A percentile compares a stretch with the other conserved stretches of the same genome.
Evolutionary conservation across 2,113 vertebrate species (phyloP).

Genomic region (Psilopsiagon aymara): DNA sequence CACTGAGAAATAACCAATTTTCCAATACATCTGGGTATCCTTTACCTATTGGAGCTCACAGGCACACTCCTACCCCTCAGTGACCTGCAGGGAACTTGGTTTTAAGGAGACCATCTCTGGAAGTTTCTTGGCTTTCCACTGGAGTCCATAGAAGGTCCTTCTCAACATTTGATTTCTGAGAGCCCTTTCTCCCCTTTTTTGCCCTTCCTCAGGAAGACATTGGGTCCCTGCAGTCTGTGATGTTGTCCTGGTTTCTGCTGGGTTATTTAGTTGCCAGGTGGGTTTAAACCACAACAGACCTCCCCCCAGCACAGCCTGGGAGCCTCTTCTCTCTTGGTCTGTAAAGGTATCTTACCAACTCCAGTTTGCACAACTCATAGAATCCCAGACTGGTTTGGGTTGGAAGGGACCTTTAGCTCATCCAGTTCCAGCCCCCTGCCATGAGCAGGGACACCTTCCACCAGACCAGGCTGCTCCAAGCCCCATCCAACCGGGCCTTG

Average conservation of each 20-base stretch:
- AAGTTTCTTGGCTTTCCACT: neutral
- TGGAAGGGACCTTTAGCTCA: neutral
- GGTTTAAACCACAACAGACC: neutral
- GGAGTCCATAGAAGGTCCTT: neutral
- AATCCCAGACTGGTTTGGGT: neutral
- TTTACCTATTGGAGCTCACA: neutral
- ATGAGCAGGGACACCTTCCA: fast-evolving
- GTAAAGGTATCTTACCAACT: neutral
- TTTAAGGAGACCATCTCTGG: neutral
- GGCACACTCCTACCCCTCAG: neutral
- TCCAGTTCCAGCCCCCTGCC: neutral
- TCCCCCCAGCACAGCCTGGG: neutral
- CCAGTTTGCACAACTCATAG: neutral
- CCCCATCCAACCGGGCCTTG: neutral
- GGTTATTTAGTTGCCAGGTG: neutral
- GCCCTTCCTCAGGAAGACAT: neutral
- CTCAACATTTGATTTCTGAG: neutral
- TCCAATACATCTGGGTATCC: neutral
- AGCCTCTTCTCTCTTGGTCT: neutral
- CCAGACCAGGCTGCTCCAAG: neutral
- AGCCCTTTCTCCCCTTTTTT: neutral
- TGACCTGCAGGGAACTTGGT: neutral
- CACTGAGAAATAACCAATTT: neutral
- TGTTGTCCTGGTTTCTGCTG: neutral
- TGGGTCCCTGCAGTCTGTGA: neutral